These are phyloP conservation scores for Zelostemma sp. DNA, from an alignment of 1,140 invertebrate genomes.

Conservation along the genomic window DNA sequence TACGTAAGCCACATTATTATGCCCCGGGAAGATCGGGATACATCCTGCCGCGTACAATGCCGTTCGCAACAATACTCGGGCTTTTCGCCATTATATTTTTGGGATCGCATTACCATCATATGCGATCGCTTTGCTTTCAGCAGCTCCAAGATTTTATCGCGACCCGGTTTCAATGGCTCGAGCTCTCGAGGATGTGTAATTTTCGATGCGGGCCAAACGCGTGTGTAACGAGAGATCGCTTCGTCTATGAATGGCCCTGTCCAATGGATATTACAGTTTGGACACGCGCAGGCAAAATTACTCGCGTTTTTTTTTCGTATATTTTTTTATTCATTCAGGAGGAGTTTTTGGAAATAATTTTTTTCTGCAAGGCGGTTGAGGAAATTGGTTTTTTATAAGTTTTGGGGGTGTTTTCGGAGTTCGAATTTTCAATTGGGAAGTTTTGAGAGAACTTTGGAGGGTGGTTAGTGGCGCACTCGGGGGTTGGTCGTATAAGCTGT, in stretches of 20 bases:
- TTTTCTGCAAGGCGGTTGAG: no score
- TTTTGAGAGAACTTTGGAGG: no score
- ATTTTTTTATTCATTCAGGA: no score
- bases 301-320: not conserved
- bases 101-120: constrained; percentile 60
- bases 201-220: constrained; percentile 36
- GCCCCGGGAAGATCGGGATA: constrained; percentile 49
- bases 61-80: constrained; percentile 43
- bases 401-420: no score
- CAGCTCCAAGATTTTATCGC: constrained; percentile 57
- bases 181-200: constrained; percentile 45
- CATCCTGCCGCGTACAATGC: constrained; percentile 54
- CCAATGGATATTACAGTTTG: constrained; percentile 8
- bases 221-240: constrained; percentile 36
- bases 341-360: no score
- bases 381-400: no score
- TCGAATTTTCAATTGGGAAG: no score
- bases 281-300: not conserved
- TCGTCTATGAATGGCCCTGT: constrained; percentile 9
- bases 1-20: constrained; percentile 51
- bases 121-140: constrained; percentile 53
- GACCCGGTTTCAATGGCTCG: constrained; percentile 44
- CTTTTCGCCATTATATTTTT: constrained; percentile 59
- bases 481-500: no score
- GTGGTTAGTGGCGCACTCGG: no score